These are phyloP conservation scores for Wasmannia auropunctata DNA, from an alignment of 1,140 invertebrate genomes.

Conservation along the genomic window DNA sequence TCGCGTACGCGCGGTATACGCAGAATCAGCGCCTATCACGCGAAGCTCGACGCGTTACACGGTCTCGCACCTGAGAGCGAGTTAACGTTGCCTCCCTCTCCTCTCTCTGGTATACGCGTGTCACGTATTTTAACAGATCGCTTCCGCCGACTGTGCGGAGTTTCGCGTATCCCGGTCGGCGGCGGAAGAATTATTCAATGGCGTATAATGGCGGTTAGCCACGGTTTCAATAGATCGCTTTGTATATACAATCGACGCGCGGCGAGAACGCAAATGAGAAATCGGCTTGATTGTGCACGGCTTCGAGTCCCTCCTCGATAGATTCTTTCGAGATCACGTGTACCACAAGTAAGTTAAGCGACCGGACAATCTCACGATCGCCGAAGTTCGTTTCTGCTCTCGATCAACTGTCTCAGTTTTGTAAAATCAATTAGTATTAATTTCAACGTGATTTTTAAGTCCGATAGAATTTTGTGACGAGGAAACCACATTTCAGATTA, in stretches of 20 bases:
- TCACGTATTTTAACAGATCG: slow-evolving; percentile 77
- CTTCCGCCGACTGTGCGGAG: slow-evolving; percentile 73
- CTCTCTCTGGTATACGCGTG: slow-evolving; percentile 67
- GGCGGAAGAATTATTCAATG: slow-evolving; percentile 75
- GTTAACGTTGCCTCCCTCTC: slow-evolving; percentile 62
- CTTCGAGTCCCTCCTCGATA: background rate
- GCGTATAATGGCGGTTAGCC: slow-evolving; percentile 54
- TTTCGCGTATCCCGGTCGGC: slow-evolving; percentile 56
- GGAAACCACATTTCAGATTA: too few species aligned
- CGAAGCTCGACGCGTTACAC: slow-evolving; percentile 43
- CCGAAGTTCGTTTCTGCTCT: background rate
- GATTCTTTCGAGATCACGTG: background rate
- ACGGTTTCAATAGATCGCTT: slow-evolving; percentile 64
- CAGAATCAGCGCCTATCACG: too few species aligned
- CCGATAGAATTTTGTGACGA: background rate
- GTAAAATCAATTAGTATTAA: background rate
- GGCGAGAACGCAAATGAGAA: background rate
- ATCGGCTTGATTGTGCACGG: background rate
- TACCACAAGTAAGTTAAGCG: too few species aligned
- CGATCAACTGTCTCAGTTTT: background rate
- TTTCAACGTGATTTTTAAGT: background rate
- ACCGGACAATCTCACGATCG: background rate
- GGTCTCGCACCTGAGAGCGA: slow-evolving; percentile 76
- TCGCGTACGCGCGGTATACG: too few species aligned
- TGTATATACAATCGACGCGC: background rate